Base-by-base conservation (phyloP, 2,888 invertebrate species). In the Mystacides longicornis region DNA sequence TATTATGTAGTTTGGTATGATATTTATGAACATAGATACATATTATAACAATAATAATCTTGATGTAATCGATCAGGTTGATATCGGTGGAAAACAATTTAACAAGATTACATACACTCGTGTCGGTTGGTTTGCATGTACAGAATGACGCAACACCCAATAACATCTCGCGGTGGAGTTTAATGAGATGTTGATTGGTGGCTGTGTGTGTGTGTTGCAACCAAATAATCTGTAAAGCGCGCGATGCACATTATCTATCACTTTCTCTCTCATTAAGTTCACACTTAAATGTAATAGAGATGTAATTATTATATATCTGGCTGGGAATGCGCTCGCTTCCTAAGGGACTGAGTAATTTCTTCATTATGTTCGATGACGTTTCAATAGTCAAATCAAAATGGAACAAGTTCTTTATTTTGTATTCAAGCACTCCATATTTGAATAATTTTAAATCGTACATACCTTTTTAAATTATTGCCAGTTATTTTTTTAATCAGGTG, bases 201-300 rank as follows among this genome's bases (percentile, higher is more conserved):
- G n/a, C n/a, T 37, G 37, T 37, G 37, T 37, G 37, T 37, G 16
- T 37, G 37, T 37, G 37, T 37, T 37, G 37, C 16, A 37, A 37
- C 16, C 3, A n/a, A n/a, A n/a, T 27, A 27, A 9, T 9, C 4
- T 43, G 43, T 43, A 43, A 43, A 5, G 46, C 14, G 37, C 37
- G 16, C 46, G 23, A n/a, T 54, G 49, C 54, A 54, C 49, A 54
- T 37, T 49, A 37, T 37, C 19, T 54, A 54, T 49, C 54, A 49
- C 54, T 54, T 54, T 54, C 54, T 54, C 49, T 49, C 37, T 54
- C 54, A 42, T 48, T 20, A 20, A 49, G 43, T 49, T 14, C 47
- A 48, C 37, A 42, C 42, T 48, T 23, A 43, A 27, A n/a, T 31
- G 21, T 31, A 53, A 21, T 37, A 20, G 21, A 43, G 49, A 45